phyloP scores from a whole-genome alignment of 2,113 vertebrate species.

The Hyaena hyaena region DNA sequence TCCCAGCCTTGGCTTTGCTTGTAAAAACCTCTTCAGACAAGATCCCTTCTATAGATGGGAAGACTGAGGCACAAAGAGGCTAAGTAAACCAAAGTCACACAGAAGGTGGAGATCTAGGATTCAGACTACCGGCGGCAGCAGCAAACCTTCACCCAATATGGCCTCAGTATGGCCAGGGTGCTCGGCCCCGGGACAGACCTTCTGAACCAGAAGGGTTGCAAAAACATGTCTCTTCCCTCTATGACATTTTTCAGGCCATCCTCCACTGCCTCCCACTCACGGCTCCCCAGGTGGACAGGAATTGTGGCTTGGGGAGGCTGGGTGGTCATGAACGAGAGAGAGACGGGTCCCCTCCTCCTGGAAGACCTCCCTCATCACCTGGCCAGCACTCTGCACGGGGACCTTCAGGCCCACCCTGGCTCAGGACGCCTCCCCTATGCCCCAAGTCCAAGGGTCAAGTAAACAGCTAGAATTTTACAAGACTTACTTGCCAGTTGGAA shows the following conservation, averaged over 20 bases:
- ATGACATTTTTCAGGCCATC: fast-evolving
- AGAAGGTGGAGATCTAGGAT: not conserved
- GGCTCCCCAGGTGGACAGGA: not conserved
- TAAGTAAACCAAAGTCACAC: not conserved
- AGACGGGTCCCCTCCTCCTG: not conserved
- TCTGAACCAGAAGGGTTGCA: not conserved
- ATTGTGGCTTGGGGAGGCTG: too few relatives aligned
- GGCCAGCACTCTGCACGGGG: fast-evolving
- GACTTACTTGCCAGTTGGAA: not conserved
- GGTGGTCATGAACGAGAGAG: fast-evolving
- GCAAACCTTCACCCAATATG: not conserved
- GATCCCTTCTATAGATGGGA: not conserved
- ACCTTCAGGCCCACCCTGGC: not conserved
- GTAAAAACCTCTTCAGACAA: not conserved
- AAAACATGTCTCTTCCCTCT: not conserved
- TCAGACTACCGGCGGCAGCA: not conserved
- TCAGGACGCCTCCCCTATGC: not conserved
- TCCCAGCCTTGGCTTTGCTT: too few relatives aligned
- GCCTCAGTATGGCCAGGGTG: not conserved
- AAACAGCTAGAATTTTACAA: not conserved
- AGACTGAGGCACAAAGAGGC: not conserved
- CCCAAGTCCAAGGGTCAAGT: not conserved
- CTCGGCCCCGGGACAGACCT: not conserved
- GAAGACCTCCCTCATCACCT: not conserved
- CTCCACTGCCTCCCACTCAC: not conserved